Evolutionary conservation across 2,888 invertebrate genomes (phyloP).

Genomic region (Hipparchia semele): DNA sequence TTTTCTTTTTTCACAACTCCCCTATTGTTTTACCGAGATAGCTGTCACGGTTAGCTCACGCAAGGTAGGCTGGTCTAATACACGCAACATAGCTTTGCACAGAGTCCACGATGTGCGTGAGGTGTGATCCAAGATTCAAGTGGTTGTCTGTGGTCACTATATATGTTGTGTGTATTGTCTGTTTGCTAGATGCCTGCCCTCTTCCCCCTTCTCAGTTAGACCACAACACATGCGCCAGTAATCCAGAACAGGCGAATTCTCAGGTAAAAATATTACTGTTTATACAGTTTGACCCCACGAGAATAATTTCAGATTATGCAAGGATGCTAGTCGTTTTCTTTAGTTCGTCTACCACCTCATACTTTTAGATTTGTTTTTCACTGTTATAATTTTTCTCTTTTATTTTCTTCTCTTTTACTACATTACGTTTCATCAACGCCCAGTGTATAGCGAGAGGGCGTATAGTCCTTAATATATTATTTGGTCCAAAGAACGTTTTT

Average conservation of each 20-base stretch:
- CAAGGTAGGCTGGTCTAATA: constrained; percentile 76
- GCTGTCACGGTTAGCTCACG: constrained; percentile 47
- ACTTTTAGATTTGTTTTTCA: constrained; percentile 71
- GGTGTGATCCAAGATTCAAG: constrained; percentile 82
- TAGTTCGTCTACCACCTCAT: constrained; percentile 78
- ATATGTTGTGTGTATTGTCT: constrained; percentile 92
- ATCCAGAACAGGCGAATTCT: constrained; percentile 88
- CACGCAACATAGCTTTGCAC: constrained; percentile 73
- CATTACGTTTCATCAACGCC: constrained; percentile 70
- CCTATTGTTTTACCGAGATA: constrained; percentile 43
- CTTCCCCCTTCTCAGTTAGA: constrained; percentile 93
- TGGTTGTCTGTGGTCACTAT: constrained; percentile 83
- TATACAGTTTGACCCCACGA: constrained; percentile 77
- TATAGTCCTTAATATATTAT: constrained; percentile 49
- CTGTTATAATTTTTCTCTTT: constrained; percentile 65
- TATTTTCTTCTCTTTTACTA: constrained; percentile 60
- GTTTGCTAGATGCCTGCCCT: constrained; percentile 97
- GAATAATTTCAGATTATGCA: constrained; percentile 80
- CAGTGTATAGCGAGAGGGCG: constrained; percentile 65
- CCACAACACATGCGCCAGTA: constrained; percentile 90
- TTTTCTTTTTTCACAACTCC: constrained; percentile 63
- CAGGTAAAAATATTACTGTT: constrained; percentile 84
- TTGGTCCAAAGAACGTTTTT: constrained; percentile 51
- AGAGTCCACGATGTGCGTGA: constrained; percentile 74
- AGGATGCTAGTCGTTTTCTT: constrained; percentile 75